Base-by-base conservation (phyloP, 2,888 invertebrate species). In the Xestobium rufovillosum region DNA sequence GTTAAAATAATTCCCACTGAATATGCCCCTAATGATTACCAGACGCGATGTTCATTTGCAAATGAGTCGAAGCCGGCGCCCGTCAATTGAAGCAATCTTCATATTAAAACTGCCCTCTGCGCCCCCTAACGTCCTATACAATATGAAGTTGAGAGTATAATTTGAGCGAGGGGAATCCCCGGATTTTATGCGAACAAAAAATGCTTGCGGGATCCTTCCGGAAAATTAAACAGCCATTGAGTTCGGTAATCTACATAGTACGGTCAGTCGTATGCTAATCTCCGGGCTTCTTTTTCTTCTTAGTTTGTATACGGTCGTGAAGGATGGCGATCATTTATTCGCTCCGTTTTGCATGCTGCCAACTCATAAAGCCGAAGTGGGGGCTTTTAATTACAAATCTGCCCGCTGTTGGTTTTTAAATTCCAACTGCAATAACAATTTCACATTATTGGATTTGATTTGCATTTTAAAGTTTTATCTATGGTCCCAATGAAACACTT, bases 1-100 rank as follows among this genome's bases (percentile, higher is more conserved):
- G n/a, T n/a, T n/a, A 58, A 58, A 63, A 64, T 65, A 61, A 62
- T 64, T 60, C 61, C 59, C 57, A 48, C 56, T 61, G 65, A 64
- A 64, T 65, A 63, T 65, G 62, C 59, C 61, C 61, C 61, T 60
- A 61, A 63, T 62, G 62, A 62, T 61, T 61, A 56, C 58, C 57
- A 58, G 57, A 55, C 56, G 53, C 57, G 58, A 60, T 62, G 64
- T 63, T 63, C 64, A 65, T 65, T 65, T 65, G 65, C 65, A 65
- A 63, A 65, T 63, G 61, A 63, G 60, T 65, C 62, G 60, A 61
- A 60, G 57, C 60, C 55, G 52, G 51, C 51, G 52, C 55, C 51
- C 59, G 57, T 61, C 61, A 61, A 62, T 62, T 63, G 59, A 45
- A 59, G 59, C 60, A 64, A 64, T 64, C 61, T 64, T 64, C 57